Evolutionary conservation across 2,797 vertebrate genomes (phyloP), one percentile per base, ranked within the genome.

Genomic region (Columba guinea): DNA sequence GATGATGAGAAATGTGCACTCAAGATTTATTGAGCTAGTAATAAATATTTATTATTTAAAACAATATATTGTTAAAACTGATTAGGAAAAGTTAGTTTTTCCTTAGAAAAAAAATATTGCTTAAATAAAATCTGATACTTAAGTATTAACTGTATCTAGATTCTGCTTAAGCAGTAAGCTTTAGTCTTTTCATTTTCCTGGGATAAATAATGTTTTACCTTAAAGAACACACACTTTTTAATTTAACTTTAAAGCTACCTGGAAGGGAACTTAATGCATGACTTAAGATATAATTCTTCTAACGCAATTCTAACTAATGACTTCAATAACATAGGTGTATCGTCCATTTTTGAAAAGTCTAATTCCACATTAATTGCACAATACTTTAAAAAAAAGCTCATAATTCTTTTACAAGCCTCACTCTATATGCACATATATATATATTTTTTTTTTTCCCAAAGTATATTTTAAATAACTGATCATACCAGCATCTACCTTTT

Each of bases 21-120:
- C 44, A 10, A 51, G 59, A 62, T 51, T 76, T 49, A 88, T 70
- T 89, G 67, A 76, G 65, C 49, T 95, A 70, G 39, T 81, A 95
- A 60, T 68, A 90, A 65, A 39, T 62, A 71, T 26, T 58, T 73
- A 64, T 35, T 63, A 64, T 83, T 90, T 60, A 65, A 93, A 91
- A 56, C 32, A 79, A 83, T 37, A 30, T 34, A 24, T 52, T 35
- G n/a, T 82, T 88, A 41, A 65, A 91, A 83, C 11, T 41, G 22
- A 55, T 69, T 18, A 85, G 18, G 39, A 89, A 46, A 94, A 55
- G 7, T 76, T 71, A 10, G 4, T 2, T 93, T 88, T 87, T 60
- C 44, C 58, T 34, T 48, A 21, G 44, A 5, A 69, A 63, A 68
- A 68, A 39, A 49, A 26, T 19, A 49, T 0, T 24, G 10, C 10